Evolutionary conservation across 2,888 invertebrate species (phyloP).

Genomic region (Alitta virens): DNA sequence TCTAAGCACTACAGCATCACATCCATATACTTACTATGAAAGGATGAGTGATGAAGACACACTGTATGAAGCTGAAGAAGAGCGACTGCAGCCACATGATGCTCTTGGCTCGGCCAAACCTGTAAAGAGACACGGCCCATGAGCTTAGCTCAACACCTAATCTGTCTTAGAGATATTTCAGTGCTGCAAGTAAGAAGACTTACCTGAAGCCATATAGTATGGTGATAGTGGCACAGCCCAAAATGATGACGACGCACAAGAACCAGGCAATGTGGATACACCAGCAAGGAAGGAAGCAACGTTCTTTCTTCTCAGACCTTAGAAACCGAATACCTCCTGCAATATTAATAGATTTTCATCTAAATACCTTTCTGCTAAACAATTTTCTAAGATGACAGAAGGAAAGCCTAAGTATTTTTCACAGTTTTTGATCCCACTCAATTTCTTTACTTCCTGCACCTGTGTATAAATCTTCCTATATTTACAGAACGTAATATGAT

Average conservation of each 20-base stretch:
- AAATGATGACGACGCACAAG: constrained; percentile 37
- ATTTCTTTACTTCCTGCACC: too few relatives aligned
- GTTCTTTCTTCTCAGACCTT: not conserved
- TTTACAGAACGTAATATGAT: too few relatives aligned
- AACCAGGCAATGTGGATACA: constrained; percentile 49
- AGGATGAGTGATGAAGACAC: constrained; percentile 53
- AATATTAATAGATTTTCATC: too few relatives aligned
- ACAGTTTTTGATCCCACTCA: too few relatives aligned
- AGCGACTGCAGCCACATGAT: constrained; percentile 53
- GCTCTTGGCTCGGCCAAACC: constrained; percentile 48
- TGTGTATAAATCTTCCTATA: too few relatives aligned
- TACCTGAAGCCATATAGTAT: constrained; percentile 50
- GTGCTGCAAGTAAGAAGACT: constrained; percentile 8
- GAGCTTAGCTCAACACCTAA: not conserved
- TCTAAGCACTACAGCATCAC: too few relatives aligned
- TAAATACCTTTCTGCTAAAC: too few relatives aligned
- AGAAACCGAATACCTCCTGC: too few relatives aligned
- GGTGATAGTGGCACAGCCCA: constrained; percentile 41
- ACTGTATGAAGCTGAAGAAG: constrained; percentile 52
- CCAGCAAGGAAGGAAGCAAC: constrained; percentile 44
- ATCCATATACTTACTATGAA: constrained; percentile 39
- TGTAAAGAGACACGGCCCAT: constrained; percentile 25
- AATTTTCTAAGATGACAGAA: too few relatives aligned
- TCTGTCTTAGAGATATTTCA: not conserved
- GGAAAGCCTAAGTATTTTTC: too few relatives aligned